These are phyloP conservation scores for Teinopalpus imperialis DNA, from an alignment of 2,888 invertebrate genomes.

Conservation along the genomic window DNA sequence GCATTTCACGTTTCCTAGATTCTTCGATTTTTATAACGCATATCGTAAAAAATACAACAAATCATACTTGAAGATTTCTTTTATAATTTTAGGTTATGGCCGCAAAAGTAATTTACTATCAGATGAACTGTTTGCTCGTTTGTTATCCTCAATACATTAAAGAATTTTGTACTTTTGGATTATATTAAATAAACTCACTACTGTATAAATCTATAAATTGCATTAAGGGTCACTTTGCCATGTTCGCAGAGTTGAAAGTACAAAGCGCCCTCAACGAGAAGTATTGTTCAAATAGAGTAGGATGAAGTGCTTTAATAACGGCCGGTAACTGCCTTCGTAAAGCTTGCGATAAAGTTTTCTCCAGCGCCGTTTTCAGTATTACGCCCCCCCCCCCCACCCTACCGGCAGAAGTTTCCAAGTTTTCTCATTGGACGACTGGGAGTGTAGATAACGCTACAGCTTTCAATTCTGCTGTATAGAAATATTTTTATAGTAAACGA, in stretches of 20 bases:
- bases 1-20: too few species aligned
- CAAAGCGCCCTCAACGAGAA: conserved; percentile 1
- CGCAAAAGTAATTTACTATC: too few species aligned
- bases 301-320: conserved; percentile 17
- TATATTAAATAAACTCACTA: too few species aligned
- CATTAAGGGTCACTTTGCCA: neutral
- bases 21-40: too few species aligned
- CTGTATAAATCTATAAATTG: too few species aligned
- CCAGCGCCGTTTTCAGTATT: neutral
- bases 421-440: conserved; percentile 10
- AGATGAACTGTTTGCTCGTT: too few species aligned
- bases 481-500: too few species aligned
- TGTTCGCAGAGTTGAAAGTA: neutral
- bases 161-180: too few species aligned
- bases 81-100: too few species aligned
- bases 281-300: conserved; percentile 16
- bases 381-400: conserved; percentile 1
- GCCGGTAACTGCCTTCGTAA: conserved; percentile 8
- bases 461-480: neutral
- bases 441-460: conserved; percentile 3
- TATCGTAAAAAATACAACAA: too few species aligned
- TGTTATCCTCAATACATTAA: too few species aligned
- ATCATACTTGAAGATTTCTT: too few species aligned
- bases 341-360: conserved; percentile 6
- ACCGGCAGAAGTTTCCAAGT: conserved; percentile 7